A percentile compares a stretch with the other conserved stretches of the same genome.
Conservation (phyloP, 2,888 invertebrate species). For the Heterodera filipjevi region DNA sequence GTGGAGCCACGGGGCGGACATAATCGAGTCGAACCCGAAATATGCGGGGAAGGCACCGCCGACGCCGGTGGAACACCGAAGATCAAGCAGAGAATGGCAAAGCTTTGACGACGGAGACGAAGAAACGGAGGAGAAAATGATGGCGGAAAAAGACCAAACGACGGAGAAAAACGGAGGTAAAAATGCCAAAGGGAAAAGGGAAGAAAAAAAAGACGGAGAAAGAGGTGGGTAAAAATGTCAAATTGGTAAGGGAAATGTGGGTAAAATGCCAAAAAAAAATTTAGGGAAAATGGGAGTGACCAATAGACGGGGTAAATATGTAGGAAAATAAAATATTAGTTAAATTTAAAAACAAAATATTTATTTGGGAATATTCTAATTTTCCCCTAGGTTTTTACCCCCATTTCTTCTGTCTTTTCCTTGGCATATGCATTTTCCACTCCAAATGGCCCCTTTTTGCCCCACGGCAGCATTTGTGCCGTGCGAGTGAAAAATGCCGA, state of each 20-base stretch:
- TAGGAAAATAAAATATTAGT: too few relatives aligned
- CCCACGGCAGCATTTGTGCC: not conserved
- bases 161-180: slow-evolving; percentile 12
- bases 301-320: too few relatives aligned
- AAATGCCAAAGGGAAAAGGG: too few relatives aligned
- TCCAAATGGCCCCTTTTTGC: not conserved
- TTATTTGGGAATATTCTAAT: too few relatives aligned
- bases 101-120: slow-evolving; percentile 52
- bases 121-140: not conserved
- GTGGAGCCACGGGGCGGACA: slow-evolving; percentile 47
- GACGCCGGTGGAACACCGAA: slow-evolving; percentile 59
- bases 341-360: too few relatives aligned
- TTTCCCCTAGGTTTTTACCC: not conserved
- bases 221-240: too few relatives aligned
- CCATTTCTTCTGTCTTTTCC: not conserved
- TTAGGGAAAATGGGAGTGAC: too few relatives aligned
- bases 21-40: slow-evolving; percentile 57
- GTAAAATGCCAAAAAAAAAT: too few relatives aligned
- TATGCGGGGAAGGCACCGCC: slow-evolving; percentile 59
- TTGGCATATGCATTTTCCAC: not conserved
- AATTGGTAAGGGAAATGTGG: too few relatives aligned
- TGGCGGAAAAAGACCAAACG: slow-evolving; percentile 1
- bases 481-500: not conserved
- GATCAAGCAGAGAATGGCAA: slow-evolving; percentile 60
- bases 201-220: too few relatives aligned